Evolutionary conservation across 2,888 invertebrate species (phyloP), one percentile per base, ranked within the genome.

Genomic region (Campoletis raptor): DNA sequence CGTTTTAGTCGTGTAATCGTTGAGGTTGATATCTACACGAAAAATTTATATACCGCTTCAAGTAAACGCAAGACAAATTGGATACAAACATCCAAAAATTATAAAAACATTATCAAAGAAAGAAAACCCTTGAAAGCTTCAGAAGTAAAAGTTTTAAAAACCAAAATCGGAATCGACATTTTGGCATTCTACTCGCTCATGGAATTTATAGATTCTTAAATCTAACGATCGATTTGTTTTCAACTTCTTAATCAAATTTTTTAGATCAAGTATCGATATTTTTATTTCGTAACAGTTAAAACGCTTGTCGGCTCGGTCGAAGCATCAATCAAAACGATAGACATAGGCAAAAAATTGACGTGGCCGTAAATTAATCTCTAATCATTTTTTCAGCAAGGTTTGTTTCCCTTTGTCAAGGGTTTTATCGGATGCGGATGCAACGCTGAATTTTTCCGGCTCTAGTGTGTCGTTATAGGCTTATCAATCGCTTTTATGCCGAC

Each of bases 401-500:
- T 52, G 77, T 48, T 77, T 69, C 45, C 7, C n/a, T 42, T n/a
- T 12, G 15, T 77, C 37, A 12, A 37, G 24, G 21, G n/a, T 48
- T 48, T 66, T 9, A 66, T 66, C 48, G 48, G 77, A 77, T 45
- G 64, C 77, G 77, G 64, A 66, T 66, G 30, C 36, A 37, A 64
- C 18, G 37, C 24, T 10, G 48, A n/a, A 52, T 61, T 24, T 67
- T 67, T 52, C 9, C 67, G 67, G 48, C 67, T 52, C 18, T 7
- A 21, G 48, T 37, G 6, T 21, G 52, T 78, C 78, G 40, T 78
- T 78, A 54, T 21, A 67, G 40, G 67, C 36, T 52, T 67, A 54
- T 67, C 78, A 67, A 78, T 78, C 48, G 76, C 45, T 64, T 45
- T 64, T 77, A 77, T 64, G 36, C 64, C 15, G 40, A 18, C 64